Percentiles rank a stretch among this genome's conserved stretches.
Evolutionary conservation across 2,113 vertebrate species (phyloP).

Genomic region (Pteropus alecto): DNA sequence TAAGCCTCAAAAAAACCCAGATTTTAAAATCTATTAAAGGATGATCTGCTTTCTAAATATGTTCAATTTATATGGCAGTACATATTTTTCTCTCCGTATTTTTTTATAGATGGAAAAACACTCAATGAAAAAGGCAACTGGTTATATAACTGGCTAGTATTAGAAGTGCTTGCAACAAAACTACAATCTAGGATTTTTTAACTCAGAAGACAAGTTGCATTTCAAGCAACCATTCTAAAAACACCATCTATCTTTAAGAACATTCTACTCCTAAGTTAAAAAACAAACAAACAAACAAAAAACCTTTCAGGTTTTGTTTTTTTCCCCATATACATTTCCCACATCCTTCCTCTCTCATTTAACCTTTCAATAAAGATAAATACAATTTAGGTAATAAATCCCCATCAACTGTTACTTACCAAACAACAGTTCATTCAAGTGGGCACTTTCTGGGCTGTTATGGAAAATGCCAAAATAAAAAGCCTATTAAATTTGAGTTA

Average conservation of each 20-base stretch:
- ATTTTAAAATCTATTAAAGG: conserved; percentile 7
- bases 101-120: neutral
- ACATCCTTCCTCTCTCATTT: neutral
- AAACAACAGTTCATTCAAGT: conserved; percentile 40
- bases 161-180: conserved; percentile 33
- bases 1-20: conserved; percentile 1
- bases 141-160: neutral
- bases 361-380: conserved; percentile 8
- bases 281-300: neutral
- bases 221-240: conserved; percentile 16
- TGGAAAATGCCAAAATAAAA: conserved; percentile 47
- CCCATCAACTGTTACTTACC: conserved; percentile 12
- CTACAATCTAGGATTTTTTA: neutral
- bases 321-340: neutral
- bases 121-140: neutral
- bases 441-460: neutral
- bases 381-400: neutral
- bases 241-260: neutral
- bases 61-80: neutral
- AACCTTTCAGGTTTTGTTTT: neutral
- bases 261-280: neutral
- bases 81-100: neutral
- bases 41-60: conserved; percentile 38
- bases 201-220: neutral
- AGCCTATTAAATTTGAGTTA: conserved; percentile 39